A percentile compares a stretch with the other conserved stretches of the same genome.
These are phyloP conservation scores for Notamacropus eugenii DNA, from an alignment of 2,797 vertebrate genomes.

Conservation along the genomic window DNA sequence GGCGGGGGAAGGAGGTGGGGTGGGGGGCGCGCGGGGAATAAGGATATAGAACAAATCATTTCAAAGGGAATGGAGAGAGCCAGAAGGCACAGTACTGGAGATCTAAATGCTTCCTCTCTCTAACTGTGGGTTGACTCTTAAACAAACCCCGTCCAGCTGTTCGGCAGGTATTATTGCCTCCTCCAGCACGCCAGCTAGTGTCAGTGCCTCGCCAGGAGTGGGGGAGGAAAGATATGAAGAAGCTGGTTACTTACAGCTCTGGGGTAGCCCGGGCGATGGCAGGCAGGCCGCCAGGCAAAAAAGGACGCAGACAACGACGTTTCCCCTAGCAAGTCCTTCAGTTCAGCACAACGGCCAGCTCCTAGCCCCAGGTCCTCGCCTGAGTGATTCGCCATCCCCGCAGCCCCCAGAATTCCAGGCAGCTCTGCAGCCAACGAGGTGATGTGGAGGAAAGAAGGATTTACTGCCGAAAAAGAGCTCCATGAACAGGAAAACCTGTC, in stretches of 20 bases:
- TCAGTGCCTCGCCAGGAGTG: not conserved
- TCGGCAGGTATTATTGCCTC: not conserved
- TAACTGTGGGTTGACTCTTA: constrained; percentile 65
- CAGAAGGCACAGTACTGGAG: constrained; percentile 37
- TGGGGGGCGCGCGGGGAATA: fast-evolving
- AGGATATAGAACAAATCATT: not conserved
- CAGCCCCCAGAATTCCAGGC: constrained; percentile 1
- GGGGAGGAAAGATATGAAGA: not conserved
- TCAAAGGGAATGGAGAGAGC: constrained; percentile 52
- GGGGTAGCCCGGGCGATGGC: not conserved
- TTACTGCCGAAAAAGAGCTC: constrained; percentile 66
- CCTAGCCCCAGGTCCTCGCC: constrained; percentile 11
- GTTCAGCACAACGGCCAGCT: constrained; percentile 81
- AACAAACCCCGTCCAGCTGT: constrained; percentile 68
- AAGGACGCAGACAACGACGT: not conserved
- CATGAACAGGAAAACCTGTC: constrained; percentile 61
- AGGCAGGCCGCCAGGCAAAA: not conserved
- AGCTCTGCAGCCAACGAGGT: not conserved
- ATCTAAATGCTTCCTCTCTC: constrained; percentile 70
- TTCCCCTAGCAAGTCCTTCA: not conserved
- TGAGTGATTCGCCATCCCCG: not conserved
- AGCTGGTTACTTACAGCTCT: not conserved
- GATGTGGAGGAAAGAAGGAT: constrained; percentile 37
- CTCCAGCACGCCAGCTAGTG: not conserved
- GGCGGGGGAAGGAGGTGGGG: too few relatives aligned